These are phyloP conservation scores for Myotis davidii DNA, from an alignment of 2,113 vertebrate genomes.

Conservation along the genomic window DNA sequence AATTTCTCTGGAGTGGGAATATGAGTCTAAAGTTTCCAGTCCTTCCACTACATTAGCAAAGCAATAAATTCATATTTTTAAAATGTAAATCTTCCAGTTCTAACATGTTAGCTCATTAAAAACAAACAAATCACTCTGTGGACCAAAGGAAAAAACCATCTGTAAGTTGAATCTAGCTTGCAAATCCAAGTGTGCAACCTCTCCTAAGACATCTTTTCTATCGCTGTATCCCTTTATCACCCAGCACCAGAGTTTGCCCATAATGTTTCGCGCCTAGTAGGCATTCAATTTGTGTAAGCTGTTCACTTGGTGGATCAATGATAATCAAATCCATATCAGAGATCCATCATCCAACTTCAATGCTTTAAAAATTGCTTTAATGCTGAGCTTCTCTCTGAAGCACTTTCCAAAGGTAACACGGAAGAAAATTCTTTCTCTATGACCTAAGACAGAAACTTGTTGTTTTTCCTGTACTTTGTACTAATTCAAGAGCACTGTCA, in stretches of 20 bases:
- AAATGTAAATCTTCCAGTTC: background rate
- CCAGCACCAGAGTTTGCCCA: background rate
- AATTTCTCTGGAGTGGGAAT: background rate
- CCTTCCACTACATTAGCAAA: background rate
- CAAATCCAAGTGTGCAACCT: background rate
- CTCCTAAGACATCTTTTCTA: background rate
- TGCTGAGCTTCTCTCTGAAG: constrained; percentile 13
- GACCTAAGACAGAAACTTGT: constrained; percentile 46
- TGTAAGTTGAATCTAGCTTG: background rate
- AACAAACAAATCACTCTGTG: background rate
- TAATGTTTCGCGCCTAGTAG: background rate
- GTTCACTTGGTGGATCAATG: background rate
- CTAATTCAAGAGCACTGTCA: constrained; percentile 49
- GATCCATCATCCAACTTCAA: background rate
- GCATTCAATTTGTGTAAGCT: background rate
- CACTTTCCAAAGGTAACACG: constrained; percentile 28
- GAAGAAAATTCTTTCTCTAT: constrained; percentile 49
- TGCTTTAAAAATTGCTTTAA: constrained; percentile 46
- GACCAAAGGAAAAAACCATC: background rate
- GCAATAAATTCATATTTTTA: background rate
- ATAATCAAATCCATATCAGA: background rate
- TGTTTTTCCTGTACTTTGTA: constrained; percentile 47
- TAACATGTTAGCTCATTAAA: background rate
- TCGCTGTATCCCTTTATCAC: background rate
- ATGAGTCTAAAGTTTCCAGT: background rate